These are phyloP conservation scores for Corella eumyota DNA, from an alignment of 23 tunicate species.

Conservation along the genomic window DNA sequence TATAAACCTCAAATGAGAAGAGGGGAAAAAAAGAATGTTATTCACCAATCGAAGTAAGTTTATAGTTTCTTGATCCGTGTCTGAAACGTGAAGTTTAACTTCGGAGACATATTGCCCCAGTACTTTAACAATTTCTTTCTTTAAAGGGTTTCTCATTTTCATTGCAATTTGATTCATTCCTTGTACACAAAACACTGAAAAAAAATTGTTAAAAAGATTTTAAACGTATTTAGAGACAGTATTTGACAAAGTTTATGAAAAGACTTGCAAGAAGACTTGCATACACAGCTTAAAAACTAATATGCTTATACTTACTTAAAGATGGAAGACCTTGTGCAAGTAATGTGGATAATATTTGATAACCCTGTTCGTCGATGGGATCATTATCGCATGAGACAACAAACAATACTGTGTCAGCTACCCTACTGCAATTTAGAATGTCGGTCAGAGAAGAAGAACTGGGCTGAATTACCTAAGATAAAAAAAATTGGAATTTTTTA, in stretches of 20 bases:
- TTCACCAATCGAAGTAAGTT: constrained; percentile 61
- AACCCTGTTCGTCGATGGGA: constrained; percentile 62
- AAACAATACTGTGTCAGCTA: constrained; percentile 69
- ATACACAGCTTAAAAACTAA: not conserved
- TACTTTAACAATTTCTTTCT: constrained; percentile 33
- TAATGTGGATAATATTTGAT: constrained; percentile 23
- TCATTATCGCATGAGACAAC: constrained; percentile 36
- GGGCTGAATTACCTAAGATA: constrained; percentile 53
- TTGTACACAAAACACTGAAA: constrained; percentile 43
- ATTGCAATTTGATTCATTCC: constrained; percentile 30
- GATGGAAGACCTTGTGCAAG: constrained; percentile 73
- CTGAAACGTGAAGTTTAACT: constrained; percentile 33
- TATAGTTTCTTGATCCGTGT: constrained; percentile 37
- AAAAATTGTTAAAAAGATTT: not conserved
- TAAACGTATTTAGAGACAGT: too few relatives aligned
- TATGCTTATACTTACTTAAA: constrained; percentile 18
- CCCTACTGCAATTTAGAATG: constrained; percentile 39
- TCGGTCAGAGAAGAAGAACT: constrained; percentile 24
- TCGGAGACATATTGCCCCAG: constrained; percentile 27
- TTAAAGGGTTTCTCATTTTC: constrained; percentile 28
- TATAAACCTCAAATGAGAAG: not conserved
- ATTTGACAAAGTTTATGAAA: too few relatives aligned
- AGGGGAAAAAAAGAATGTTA: too few relatives aligned
- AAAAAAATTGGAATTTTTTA: too few relatives aligned
- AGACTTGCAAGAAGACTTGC: not conserved